These are phyloP conservation scores for Egretta garzetta DNA, from an alignment of 2,113 vertebrate genomes.

Conservation along the genomic window DNA sequence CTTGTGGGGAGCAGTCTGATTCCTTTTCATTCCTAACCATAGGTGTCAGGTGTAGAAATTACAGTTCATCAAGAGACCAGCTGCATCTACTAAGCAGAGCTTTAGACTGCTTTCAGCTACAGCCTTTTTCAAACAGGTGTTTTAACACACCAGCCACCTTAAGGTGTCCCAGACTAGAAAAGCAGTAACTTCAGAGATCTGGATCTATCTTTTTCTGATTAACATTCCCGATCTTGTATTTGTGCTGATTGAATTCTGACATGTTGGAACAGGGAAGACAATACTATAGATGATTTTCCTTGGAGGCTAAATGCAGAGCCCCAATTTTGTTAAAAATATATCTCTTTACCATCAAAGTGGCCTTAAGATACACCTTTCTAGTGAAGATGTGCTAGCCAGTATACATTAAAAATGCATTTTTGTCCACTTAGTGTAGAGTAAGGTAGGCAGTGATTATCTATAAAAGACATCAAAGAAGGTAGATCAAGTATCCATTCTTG, in stretches of 20 bases:
- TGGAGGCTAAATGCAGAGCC: background rate
- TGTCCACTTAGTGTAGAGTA: background rate
- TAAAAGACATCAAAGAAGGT: background rate
- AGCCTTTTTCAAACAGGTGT: background rate
- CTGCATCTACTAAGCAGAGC: too few relatives aligned
- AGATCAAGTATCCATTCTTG: background rate
- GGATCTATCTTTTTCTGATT: background rate
- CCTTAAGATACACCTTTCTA: background rate
- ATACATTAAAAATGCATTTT: background rate
- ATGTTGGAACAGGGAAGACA: background rate
- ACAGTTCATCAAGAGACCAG: background rate
- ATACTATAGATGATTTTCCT: background rate
- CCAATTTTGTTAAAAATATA: background rate
- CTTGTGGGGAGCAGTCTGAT: background rate
- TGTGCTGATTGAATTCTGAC: background rate
- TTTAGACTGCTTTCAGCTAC: background rate
- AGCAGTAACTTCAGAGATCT: background rate
- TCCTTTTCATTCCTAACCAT: background rate
- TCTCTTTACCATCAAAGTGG: background rate
- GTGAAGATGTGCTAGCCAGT: background rate
- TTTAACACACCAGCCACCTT: background rate
- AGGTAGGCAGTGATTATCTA: background rate
- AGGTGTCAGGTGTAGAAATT: background rate
- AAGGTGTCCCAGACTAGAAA: background rate
- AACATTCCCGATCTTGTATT: background rate